phyloP scores from a whole-genome alignment of 2,888 invertebrate genomes.

The Acleris sparsana region DNA sequence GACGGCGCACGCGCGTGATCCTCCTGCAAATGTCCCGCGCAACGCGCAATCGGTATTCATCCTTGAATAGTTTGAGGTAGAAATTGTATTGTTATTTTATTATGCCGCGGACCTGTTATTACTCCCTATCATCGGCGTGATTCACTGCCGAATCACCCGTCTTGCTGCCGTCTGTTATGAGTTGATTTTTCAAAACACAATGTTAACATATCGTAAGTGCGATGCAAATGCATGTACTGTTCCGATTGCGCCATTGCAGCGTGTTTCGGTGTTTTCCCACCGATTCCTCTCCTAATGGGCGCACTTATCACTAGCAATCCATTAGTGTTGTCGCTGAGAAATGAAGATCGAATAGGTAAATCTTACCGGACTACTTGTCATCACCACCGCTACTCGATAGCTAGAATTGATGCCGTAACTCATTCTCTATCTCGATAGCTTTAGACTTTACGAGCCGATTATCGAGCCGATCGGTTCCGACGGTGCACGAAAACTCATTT shows the following conservation, averaged over 20 bases:
- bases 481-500: constrained; percentile 13
- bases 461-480: constrained; percentile 14
- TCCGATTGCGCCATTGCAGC: constrained; percentile 21
- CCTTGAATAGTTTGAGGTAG: constrained; percentile 68
- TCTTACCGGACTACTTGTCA: constrained; percentile 25
- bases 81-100: constrained; percentile 60
- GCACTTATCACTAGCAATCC: constrained; percentile 31
- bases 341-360: constrained; percentile 31
- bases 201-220: background rate
- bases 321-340: constrained; percentile 30
- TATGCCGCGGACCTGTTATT: constrained; percentile 44
- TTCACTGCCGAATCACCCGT: constrained; percentile 22
- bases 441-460: constrained; percentile 24
- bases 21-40: constrained; percentile 70
- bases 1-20: constrained; percentile 72
- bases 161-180: background rate
- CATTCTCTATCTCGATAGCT: constrained; percentile 18
- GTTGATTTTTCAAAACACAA: constrained; percentile 1
- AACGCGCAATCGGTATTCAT: constrained; percentile 70
- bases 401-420: constrained; percentile 12
- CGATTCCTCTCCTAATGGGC: constrained; percentile 27
- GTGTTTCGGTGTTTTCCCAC: constrained; percentile 26
- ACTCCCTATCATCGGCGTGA: constrained; percentile 17
- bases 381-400: constrained; percentile 6
- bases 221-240: constrained; percentile 3